Base-by-base conservation (phyloP, 2,888 invertebrate genomes). In the Leptopilina myrica region DNA sequence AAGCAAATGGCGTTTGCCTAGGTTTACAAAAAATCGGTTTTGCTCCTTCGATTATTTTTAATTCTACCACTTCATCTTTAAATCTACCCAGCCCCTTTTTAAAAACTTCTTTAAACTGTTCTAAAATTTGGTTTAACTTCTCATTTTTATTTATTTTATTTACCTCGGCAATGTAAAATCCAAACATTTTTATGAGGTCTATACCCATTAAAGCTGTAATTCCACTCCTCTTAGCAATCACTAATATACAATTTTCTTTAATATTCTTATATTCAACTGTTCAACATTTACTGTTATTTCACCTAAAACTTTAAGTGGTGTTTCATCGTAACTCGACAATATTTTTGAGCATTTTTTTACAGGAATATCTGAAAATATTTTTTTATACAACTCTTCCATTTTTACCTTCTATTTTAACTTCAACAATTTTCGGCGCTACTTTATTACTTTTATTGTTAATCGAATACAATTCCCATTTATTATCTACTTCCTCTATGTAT, bases 101-200 rank as follows among this genome's bases (percentile, higher is more conserved):
- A 20, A 81, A 78, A 1, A 78, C 20, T n/a, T 78, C 66, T 0
- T 62, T 73, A 78, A 49, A 79, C 66, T 56, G 46, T 43, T 75
- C 62, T 15, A 26, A 15, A 5, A 78, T 76, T 59, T 62, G 76
- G 15, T 73, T 26, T 12, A 78, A 62, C 64, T 46, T 65, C 3
- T 9, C 43, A 5, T 77, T 73, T 56, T 43, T 56, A 12, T 43
- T 59, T 0, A 80, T 76, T 1, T 14, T 43, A 66, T 81, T 78
- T 43, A 78, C 11, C 5, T 75, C 76, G 9, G 75, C 69, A 26
- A 82, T 78, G 14, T 78, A 79, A 62, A 83, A 80, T 11, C 76
- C 75, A 26, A 84, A 81, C 40, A 78, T 59, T 26, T 77, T 77
- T 79, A 84, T 83, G 43, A 85, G 40, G 76, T 85, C 81, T 40